Conservation (phyloP, 2,888 invertebrate species). For the Cynaeus angustus region DNA sequence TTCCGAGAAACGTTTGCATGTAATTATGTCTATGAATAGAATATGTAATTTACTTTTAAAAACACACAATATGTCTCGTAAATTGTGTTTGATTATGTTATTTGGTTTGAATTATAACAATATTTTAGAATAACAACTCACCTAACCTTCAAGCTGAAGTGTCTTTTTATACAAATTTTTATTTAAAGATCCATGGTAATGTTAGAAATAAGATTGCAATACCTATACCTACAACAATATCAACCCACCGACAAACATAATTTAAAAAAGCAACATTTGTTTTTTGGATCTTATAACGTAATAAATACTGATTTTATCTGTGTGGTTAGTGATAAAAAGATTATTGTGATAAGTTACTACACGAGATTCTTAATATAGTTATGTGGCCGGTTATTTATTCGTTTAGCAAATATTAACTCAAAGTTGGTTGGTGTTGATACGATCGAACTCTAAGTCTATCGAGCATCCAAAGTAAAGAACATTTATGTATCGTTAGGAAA, state of each 20-base stretch:
- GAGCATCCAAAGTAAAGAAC: no score
- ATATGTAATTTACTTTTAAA: not conserved
- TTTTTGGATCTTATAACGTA: not conserved
- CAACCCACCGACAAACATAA: not conserved
- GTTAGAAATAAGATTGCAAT: no score
- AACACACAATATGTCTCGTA: not conserved
- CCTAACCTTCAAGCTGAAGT: no score
- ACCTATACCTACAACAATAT: not conserved
- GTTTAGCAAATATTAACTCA: constrained; percentile 17
- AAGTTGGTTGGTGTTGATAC: not conserved
- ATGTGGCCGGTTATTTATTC: not conserved
- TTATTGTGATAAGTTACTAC: constrained; percentile 27
- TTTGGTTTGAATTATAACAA: not conserved
- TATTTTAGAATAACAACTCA: no score
- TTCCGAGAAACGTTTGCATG: not conserved
- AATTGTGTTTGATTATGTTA: not conserved
- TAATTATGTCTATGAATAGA: constrained; percentile 1
- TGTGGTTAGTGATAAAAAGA: constrained; percentile 33
- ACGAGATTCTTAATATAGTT: constrained; percentile 15
- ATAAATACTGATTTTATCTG: constrained; percentile 36
- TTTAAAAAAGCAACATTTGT: constrained; percentile 3
- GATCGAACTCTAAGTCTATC: not conserved
- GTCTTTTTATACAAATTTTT: no score
- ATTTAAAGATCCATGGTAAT: no score
- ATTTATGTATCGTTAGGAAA: no score